Conservation (phyloP, 2,888 invertebrate genomes). For the Harmothoe impar region DNA sequence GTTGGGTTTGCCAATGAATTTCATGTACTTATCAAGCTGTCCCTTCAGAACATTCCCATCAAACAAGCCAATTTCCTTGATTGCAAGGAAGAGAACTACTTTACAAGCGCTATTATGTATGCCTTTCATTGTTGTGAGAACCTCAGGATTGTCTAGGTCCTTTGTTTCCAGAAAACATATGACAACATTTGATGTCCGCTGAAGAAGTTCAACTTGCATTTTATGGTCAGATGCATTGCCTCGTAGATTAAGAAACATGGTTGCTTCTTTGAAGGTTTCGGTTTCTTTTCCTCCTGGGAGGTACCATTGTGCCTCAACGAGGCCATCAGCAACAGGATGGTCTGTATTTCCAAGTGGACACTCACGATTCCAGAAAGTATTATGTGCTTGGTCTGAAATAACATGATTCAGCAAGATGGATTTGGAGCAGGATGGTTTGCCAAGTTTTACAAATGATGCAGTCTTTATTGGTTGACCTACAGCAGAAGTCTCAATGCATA, state of each 20-base stretch:
- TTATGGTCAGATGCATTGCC: conserved; percentile 15
- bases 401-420: conserved; percentile 31
- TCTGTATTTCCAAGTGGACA: conserved; percentile 30
- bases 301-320: conserved; percentile 35
- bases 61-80: no score
- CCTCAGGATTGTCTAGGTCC: conserved; percentile 1
- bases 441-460: conserved; percentile 28
- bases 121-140: background rate
- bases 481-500: background rate
- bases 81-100: background rate
- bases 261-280: conserved; percentile 14
- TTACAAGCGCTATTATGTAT: background rate
- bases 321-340: background rate
- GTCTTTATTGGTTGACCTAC: conserved; percentile 6
- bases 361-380: conserved; percentile 27
- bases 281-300: conserved; percentile 20
- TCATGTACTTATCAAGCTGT: background rate
- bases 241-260: conserved; percentile 32
- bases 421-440: conserved; percentile 2
- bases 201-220: background rate
- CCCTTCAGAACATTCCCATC: background rate
- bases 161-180: background rate
- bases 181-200: background rate
- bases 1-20: background rate
- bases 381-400: background rate